Evolutionary conservation across 2,888 invertebrate species (phyloP).

Genomic region (Abrostola tripartita): DNA sequence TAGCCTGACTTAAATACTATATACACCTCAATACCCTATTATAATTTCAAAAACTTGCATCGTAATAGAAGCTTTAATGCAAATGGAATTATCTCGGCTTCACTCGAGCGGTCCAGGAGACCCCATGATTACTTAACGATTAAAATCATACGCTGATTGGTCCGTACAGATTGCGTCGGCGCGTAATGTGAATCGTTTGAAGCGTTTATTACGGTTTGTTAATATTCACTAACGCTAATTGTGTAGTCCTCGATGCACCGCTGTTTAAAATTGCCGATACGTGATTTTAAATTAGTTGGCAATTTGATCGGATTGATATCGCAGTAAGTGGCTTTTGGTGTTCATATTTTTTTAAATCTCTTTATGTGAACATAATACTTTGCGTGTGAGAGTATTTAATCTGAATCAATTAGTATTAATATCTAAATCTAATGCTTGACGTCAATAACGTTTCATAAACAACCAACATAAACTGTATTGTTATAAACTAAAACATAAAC

Average conservation of each 20-base stretch:
- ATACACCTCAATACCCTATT: too few species aligned
- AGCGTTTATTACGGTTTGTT: slow-evolving; percentile 2
- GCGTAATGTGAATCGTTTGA: background rate
- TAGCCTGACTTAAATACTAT: too few species aligned
- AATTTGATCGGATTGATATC: background rate
- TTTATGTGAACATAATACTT: too few species aligned
- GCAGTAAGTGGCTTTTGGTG: background rate
- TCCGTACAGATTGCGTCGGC: background rate
- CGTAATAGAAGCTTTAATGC: too few species aligned
- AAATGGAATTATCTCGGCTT: background rate
- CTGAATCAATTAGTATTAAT: too few species aligned
- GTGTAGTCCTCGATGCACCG: background rate
- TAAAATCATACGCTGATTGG: slow-evolving; percentile 3
- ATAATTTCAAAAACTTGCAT: too few species aligned
- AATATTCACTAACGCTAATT: slow-evolving; percentile 4
- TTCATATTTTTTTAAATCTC: background rate
- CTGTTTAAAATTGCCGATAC: background rate
- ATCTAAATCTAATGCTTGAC: too few species aligned
- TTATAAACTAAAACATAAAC: too few species aligned
- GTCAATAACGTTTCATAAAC: too few species aligned
- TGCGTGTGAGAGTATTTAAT: too few species aligned
- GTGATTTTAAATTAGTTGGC: slow-evolving; percentile 2
- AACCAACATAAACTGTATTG: too few species aligned
- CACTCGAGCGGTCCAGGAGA: background rate
- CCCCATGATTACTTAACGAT: background rate